phyloP scores from a whole-genome alignment of 2,888 invertebrate genomes.

The Dynastes maya region DNA sequence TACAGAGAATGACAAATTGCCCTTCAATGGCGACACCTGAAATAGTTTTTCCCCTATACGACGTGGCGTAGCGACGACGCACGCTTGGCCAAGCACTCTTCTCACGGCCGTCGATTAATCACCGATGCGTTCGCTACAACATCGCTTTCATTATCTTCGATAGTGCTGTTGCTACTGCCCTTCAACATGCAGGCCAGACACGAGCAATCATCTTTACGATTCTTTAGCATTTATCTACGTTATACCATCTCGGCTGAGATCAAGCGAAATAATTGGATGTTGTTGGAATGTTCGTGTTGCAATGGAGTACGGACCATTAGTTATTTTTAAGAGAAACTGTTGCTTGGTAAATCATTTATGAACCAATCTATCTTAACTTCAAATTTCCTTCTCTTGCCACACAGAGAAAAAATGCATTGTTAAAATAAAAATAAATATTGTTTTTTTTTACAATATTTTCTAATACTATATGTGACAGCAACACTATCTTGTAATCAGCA shows the following conservation, averaged over 20 bases:
- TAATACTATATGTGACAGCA: no score
- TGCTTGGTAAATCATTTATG: no score
- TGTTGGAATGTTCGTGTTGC: no score
- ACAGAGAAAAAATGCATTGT: no score
- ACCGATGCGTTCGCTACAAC: constrained; percentile 37
- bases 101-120: constrained; percentile 38
- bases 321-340: no score
- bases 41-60: constrained; percentile 34
- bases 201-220: constrained; percentile 11
- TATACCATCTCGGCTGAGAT: background rate
- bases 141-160: constrained; percentile 36
- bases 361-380: no score
- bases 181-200: background rate
- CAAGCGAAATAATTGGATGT: background rate
- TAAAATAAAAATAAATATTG: no score
- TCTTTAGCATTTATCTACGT: constrained; percentile 9
- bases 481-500: no score
- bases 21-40: constrained; percentile 44
- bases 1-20: constrained; percentile 35
- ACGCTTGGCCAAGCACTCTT: constrained; percentile 11
- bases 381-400: no score
- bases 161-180: background rate
- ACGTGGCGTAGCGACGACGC: background rate
- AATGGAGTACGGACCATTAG: no score
- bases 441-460: no score